Conservation (phyloP, 2,113 vertebrate species). For the Etheostoma cragini region DNA sequence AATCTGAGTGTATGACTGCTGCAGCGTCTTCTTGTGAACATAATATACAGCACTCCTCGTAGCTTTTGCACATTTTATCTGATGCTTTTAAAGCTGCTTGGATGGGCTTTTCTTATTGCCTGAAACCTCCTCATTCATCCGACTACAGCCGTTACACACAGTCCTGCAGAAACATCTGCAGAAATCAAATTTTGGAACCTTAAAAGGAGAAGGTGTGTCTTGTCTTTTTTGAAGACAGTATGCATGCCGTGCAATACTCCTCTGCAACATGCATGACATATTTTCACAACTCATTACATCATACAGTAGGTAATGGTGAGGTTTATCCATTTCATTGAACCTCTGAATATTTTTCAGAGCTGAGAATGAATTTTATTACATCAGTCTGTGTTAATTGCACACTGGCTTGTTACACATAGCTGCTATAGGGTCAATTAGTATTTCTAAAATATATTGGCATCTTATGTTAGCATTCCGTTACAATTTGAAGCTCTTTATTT, state of each 20-base stretch:
- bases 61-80: conserved; percentile 24
- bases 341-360: neutral
- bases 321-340: neutral
- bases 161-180: neutral
- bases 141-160: neutral
- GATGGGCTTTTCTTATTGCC: neutral
- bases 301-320: neutral
- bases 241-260: neutral
- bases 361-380: neutral
- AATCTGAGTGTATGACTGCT: neutral
- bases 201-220: neutral
- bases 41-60: neutral
- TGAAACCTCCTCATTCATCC: neutral
- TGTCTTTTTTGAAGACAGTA: neutral
- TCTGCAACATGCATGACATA: neutral
- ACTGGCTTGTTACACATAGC: neutral
- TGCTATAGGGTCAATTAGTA: neutral
- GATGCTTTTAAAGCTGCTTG: neutral
- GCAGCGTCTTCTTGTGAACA: neutral
- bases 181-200: neutral
- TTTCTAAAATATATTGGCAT: neutral
- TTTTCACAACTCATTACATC: neutral
- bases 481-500: conserved; percentile 4
- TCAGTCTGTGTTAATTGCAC: neutral
- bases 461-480: conserved; percentile 2